These are phyloP conservation scores for Orbicella faveolata DNA, from an alignment of 64 coral and sea anemone genomes.

Conservation along the genomic window DNA sequence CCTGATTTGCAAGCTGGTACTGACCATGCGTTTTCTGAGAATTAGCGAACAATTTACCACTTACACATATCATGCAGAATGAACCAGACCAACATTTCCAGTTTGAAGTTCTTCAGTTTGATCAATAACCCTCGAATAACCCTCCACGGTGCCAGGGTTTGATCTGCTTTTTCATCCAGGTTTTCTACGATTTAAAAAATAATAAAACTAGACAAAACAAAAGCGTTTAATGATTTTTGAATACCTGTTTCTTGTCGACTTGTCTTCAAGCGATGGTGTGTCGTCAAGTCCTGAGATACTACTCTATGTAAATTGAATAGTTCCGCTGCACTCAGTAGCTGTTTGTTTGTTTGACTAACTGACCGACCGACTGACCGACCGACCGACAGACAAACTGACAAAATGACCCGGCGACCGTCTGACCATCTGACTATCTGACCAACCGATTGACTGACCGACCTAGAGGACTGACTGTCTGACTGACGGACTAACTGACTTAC, in stretches of 20 bases:
- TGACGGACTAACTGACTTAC: neutral
- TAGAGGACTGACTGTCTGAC: neutral
- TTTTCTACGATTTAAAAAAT: neutral
- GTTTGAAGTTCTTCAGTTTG: neutral
- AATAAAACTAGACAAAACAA: neutral
- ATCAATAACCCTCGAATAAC: neutral
- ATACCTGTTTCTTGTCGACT: neutral
- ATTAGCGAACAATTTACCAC: neutral
- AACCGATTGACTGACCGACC: neutral
- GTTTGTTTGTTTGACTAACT: no score
- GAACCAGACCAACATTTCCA: slow-evolving; percentile 33
- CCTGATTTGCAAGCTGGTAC: no score
- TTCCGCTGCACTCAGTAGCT: no score
- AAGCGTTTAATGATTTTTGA: neutral
- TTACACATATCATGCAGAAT: slow-evolving; percentile 21
- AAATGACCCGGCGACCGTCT: neutral
- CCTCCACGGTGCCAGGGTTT: neutral
- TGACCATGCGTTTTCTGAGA: neutral
- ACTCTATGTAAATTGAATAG: no score
- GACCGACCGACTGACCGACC: neutral
- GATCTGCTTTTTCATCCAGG: neutral
- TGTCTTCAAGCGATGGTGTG: no score
- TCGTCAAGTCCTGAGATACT: no score
- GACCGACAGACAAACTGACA: neutral
- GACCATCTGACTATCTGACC: neutral